A percentile compares a stretch with the other conserved stretches of the same genome.
Conservation (phyloP, 2,797 vertebrate genomes). For the Furcifer pardalis region DNA sequence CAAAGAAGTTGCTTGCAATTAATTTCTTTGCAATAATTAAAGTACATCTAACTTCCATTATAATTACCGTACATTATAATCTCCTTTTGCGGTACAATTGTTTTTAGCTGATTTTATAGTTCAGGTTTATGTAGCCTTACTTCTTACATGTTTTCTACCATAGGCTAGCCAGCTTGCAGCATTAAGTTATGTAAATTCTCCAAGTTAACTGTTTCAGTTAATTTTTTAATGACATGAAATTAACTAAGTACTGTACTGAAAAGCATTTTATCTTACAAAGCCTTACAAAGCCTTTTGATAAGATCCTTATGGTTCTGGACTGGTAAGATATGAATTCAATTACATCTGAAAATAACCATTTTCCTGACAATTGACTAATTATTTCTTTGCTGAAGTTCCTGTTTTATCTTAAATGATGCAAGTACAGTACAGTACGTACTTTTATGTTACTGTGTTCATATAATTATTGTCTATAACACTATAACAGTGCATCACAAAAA, state of each 20-base stretch:
- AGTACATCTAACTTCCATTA: too few species aligned
- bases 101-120: not conserved
- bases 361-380: not conserved
- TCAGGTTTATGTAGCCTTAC: not conserved
- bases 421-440: too few species aligned
- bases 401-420: conserved; percentile 11
- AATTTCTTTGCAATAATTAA: too few species aligned
- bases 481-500: too few species aligned
- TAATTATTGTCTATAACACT: conserved; percentile 30
- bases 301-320: not conserved
- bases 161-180: not conserved
- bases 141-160: not conserved
- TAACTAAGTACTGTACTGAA: not conserved
- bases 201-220: not conserved
- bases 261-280: not conserved
- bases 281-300: not conserved
- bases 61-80: too few species aligned
- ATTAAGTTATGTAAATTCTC: not conserved
- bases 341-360: not conserved
- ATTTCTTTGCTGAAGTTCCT: conserved; percentile 15
- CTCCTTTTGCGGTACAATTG: too few species aligned
- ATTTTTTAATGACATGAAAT: not conserved
- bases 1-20: too few species aligned
- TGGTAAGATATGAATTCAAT: not conserved
- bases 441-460: not conserved